Evolutionary conservation across 2,797 vertebrate species (phyloP), one percentile per base, ranked within the genome.

Genomic region (Smutsia temminckii): DNA sequence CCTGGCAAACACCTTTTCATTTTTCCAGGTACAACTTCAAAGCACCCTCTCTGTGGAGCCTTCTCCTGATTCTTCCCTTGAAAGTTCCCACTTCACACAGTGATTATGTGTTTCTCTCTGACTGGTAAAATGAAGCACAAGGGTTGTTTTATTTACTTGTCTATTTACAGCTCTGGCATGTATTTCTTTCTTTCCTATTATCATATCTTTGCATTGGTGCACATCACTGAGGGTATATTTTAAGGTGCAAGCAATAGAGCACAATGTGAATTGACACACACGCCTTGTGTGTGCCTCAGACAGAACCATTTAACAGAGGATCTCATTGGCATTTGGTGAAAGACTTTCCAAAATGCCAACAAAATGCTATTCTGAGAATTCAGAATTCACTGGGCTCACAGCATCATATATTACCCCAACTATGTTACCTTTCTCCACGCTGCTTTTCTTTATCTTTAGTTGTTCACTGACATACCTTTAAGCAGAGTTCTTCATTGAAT

Each of bases 381-480:
- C 71, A 74, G 42, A 20, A 59, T 61, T 91, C 66, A 17, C 32
- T 71, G 55, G 40, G 25, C 34, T 42, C 80, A 16, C 8, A 80
- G 25, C 14, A 12, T 81, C 57, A 32, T 57, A 12, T 83, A 37
- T 85, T 59, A 84, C 25, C 87, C 27, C 2, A 34, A 4, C 63
- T 79, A 46, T 81, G 51, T n/a, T 94, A 25, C 29, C 66, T 71
- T 94, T 72, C 42, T 77, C 21, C 49, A 49, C 18, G 20, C 3
- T 57, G 37, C 21, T 69, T 37, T 68, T 88, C 59, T 91, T 78
- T 89, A n/a, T 89, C 59, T 77, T 64, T 37, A 27, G 6, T 55
- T 74, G 86, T 97, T 86, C 80, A 55, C 40, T 63, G 34, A 59
- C 77, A 64, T 80, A 40, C 49, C 37, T 92, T 88, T 63, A 95